These are phyloP conservation scores for Epistrophe eligans DNA, from an alignment of 2,888 invertebrate species.

Conservation along the genomic window DNA sequence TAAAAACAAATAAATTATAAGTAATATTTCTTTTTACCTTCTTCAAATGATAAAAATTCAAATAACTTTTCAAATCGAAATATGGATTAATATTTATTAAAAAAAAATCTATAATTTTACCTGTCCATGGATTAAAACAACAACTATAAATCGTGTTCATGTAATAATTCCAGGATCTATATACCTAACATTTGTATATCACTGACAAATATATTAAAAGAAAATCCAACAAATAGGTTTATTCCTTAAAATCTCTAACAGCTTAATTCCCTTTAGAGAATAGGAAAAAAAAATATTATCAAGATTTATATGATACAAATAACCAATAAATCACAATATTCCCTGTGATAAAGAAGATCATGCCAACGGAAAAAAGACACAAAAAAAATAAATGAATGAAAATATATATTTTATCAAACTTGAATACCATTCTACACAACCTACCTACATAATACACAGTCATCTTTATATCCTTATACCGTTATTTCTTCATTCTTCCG, in stretches of 20 bases:
- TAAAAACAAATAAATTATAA: too few relatives aligned
- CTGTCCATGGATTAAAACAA: conserved; percentile 1
- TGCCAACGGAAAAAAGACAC: too few relatives aligned
- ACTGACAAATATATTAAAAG: neutral
- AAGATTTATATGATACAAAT: conserved; percentile 30
- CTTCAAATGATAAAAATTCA: too few relatives aligned
- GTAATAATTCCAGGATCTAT: neutral
- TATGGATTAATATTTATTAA: neutral
- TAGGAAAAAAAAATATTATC: neutral
- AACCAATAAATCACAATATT: conserved; percentile 35
- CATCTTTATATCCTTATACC: neutral
- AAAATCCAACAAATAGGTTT: neutral
- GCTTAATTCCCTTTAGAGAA: neutral
- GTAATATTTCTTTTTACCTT: too few relatives aligned
- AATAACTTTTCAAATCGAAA: neutral
- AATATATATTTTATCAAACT: conserved; percentile 13
- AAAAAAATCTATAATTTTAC: neutral
- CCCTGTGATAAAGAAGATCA: conserved; percentile 5
- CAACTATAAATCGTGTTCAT: conserved; percentile 1
- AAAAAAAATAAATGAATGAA: neutral
- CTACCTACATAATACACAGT: neutral
- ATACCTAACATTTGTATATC: neutral
- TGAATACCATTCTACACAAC: neutral
- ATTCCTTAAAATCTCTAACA: neutral
- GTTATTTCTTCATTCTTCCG: conserved; percentile 25